Evolutionary conservation across 2,113 vertebrate genomes (phyloP), one percentile per base, ranked within the genome.

Genomic region (Austrofundulus limnaeus): DNA sequence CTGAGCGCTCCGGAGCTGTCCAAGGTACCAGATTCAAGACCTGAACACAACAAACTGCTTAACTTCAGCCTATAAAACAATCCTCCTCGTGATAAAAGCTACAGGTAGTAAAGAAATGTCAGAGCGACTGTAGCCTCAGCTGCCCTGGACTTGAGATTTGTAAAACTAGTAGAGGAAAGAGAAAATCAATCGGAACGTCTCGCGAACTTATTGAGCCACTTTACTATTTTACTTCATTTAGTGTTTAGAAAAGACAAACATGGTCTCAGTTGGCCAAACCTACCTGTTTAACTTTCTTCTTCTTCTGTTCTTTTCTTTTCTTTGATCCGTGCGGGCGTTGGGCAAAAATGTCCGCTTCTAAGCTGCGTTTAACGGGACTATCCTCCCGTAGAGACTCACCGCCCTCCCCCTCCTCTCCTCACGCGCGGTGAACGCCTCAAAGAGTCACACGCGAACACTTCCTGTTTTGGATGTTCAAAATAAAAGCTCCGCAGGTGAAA

Each of bases 11-110:
- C 31, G 17, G 61, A 51, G 61, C 61, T 64, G 61, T 64, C 61
- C 61, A 25, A 9, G 85, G 88, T 90, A 62, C 86, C 87, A 83
- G 82, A 78, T 14, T 2, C 0, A 12, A 5, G 5, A 16, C 13
- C 5, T 9, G 31, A 5, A 10, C 11, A 15, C 45, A 48, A 21
- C 15, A 28, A 28, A 28, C 25, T 28, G 7, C 25, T 4, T 7
- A 28, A 28, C 11, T 52, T 37, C 20, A 68, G 9, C 69, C 17
- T 42, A 24, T 8, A 6, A 49, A 23, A 49, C 21, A 48, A 11
- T 1, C 15, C 28, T 7, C 28, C 28, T 3, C 28, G 28, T 7
- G 28, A 3, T 28, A 34, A 5, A 34, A 34, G 31, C 31, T 34
- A 34, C 31, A 34, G 8, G 31, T 34, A 34, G 31, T 34, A 34